These are phyloP conservation scores for Drosophila ficusphila DNA, from an alignment of 1,140 invertebrate species.

Conservation along the genomic window DNA sequence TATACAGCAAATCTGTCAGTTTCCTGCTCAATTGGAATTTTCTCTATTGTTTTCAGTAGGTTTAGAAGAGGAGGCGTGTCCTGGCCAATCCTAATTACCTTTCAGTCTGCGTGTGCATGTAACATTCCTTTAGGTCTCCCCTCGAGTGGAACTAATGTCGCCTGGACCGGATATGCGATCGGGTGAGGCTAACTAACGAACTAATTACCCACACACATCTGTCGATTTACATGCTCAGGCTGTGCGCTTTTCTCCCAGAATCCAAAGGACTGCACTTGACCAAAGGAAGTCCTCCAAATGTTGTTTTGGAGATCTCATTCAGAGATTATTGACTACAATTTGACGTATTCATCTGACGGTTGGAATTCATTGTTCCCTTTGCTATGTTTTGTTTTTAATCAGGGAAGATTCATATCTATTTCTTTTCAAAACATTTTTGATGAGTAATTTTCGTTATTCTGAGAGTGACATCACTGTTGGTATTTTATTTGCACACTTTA, in stretches of 20 bases:
- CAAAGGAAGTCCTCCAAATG: neutral
- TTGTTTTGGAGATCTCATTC: neutral
- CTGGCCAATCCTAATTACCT: conserved; percentile 20
- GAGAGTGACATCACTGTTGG: neutral
- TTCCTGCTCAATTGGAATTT: conserved; percentile 40
- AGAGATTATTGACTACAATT: conserved; percentile 1
- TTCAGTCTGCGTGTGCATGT: conserved; percentile 7
- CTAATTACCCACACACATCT: conserved; percentile 38
- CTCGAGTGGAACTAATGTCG: conserved; percentile 56
- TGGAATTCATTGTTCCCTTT: neutral
- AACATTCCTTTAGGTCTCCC: conserved; percentile 21
- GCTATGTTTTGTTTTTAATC: neutral
- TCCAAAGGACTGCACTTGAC: conserved; percentile 21
- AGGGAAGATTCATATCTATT: neutral
- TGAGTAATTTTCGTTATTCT: neutral
- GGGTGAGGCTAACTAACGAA: conserved; percentile 27
- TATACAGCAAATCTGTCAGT: conserved; percentile 50
- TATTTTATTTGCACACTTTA: neutral
- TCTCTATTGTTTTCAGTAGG: conserved; percentile 5
- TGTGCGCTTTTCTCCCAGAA: neutral
- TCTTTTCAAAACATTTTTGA: too few species aligned
- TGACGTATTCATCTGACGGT: neutral
- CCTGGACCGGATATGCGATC: conserved; percentile 41
- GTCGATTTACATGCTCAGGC: conserved; percentile 10
- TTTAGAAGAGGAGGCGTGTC: neutral